phyloP scores from a whole-genome alignment of 1,140 invertebrate species.

The Drosophila watanabei region DNA sequence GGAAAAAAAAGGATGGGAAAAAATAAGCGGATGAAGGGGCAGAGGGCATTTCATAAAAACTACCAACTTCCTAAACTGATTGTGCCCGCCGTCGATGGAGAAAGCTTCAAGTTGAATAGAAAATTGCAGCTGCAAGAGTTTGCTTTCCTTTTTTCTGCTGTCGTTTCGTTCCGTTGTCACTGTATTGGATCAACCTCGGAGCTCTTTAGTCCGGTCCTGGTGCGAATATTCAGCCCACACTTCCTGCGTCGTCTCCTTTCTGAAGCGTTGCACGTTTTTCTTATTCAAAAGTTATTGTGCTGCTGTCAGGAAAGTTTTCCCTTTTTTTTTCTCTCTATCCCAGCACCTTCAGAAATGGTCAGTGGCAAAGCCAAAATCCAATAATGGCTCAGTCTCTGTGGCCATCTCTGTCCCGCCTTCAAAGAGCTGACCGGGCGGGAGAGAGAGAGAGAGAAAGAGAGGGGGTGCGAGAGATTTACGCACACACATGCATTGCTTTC shows the following conservation, averaged over 20 bases:
- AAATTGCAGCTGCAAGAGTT: constrained; percentile 59
- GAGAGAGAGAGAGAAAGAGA: neutral
- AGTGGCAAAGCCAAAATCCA: constrained; percentile 63
- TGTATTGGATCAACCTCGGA: constrained; percentile 43
- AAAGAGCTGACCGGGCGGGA: neutral
- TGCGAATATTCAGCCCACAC: constrained; percentile 34
- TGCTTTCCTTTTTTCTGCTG: constrained; percentile 6
- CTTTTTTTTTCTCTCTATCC: neutral
- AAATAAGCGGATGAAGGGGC: neutral
- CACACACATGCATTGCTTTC: constrained; percentile 69
- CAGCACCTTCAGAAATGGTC: constrained; percentile 60
- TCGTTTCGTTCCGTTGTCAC: constrained; percentile 28
- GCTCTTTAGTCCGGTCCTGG: constrained; percentile 12
- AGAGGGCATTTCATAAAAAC: constrained; percentile 34
- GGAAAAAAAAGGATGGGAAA: neutral
- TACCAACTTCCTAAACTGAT: constrained; percentile 45
- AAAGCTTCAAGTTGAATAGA: constrained; percentile 60
- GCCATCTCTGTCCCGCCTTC: constrained; percentile 20
- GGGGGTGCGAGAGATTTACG: constrained; percentile 58
- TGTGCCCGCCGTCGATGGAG: constrained; percentile 16
- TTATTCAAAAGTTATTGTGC: constrained; percentile 78
- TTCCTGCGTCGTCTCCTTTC: constrained; percentile 15
- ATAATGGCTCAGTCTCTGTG: constrained; percentile 58
- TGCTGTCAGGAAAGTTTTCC: constrained; percentile 66
- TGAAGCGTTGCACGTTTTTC: constrained; percentile 60